Conservation (phyloP, 2,797 vertebrate genomes). For the Benthosema pterotum region DNA sequence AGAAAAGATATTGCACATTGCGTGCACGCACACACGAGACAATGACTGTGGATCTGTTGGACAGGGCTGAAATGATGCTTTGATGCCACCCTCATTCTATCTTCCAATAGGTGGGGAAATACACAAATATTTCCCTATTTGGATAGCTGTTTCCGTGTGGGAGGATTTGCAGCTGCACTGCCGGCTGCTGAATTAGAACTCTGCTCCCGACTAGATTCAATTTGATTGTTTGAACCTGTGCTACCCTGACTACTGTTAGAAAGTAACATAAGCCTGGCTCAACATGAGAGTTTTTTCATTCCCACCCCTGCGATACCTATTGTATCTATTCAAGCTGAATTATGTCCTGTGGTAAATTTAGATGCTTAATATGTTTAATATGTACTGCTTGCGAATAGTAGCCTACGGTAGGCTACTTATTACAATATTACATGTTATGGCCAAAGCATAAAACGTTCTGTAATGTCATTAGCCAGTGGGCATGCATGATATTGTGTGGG, state of each 20-base stretch:
- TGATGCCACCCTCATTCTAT: neutral
- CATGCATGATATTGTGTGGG: no score
- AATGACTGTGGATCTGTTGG: conserved; percentile 23
- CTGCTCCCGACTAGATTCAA: neutral
- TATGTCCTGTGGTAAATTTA: no score
- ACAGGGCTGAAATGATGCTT: conserved; percentile 1
- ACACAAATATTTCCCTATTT: conserved; percentile 12
- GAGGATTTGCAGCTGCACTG: conserved; percentile 31
- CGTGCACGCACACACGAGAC: conserved; percentile 47
- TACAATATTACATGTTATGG: no score
- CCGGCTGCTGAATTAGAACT: neutral
- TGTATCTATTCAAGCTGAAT: neutral
- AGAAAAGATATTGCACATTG: neutral
- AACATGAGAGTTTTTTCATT: neutral
- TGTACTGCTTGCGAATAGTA: no score
- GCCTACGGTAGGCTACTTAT: no score
- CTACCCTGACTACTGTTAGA: neutral
- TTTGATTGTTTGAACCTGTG: conserved; percentile 6
- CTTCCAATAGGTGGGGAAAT: conserved; percentile 15
- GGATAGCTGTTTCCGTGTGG: conserved; percentile 12
- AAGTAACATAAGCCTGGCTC: neutral
- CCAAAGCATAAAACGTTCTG: no score
- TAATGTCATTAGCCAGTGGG: no score
- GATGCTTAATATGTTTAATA: no score
- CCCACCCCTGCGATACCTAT: neutral